Percentiles rank a stretch among this genome's conserved stretches.
Evolutionary conservation across 2,888 invertebrate genomes (phyloP).

Genomic region (Boloria euphrosyne): DNA sequence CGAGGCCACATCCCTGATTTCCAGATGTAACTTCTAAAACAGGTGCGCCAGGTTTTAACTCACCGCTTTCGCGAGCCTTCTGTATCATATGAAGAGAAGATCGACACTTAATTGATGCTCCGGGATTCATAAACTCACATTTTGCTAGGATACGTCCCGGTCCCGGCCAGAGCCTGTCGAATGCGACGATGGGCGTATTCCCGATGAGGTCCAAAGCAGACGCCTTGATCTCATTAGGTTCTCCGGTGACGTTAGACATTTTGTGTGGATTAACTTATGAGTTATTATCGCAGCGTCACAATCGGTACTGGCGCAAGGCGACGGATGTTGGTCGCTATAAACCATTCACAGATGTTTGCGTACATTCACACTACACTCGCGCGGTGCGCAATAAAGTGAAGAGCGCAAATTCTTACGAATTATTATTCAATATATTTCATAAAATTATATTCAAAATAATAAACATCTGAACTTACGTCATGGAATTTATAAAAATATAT

Average conservation of each 20-base stretch:
- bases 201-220: constrained; percentile 75
- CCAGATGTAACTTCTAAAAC: constrained; percentile 74
- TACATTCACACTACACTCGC: neutral
- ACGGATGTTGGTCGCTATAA: constrained; percentile 16
- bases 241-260: constrained; percentile 44
- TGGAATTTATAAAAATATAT: too few relatives aligned
- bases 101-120: constrained; percentile 72
- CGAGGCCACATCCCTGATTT: constrained; percentile 74
- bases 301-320: constrained; percentile 11
- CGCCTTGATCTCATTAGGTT: constrained; percentile 63
- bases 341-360: constrained; percentile 1
- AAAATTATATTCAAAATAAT: too few relatives aligned
- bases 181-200: constrained; percentile 70
- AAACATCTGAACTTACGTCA: too few relatives aligned
- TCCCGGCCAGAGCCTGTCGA: constrained; percentile 68
- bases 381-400: constrained; percentile 8
- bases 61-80: constrained; percentile 57
- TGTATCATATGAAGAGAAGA: constrained; percentile 70
- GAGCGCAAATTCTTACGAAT: neutral
- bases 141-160: constrained; percentile 72
- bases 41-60: constrained; percentile 60
- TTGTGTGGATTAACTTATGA: constrained; percentile 31
- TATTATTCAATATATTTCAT: too few relatives aligned
- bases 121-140: constrained; percentile 78
- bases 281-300: constrained; percentile 29